Evolutionary conservation across 2,113 vertebrate species (phyloP), one percentile per base, ranked within the genome.

Genomic region (Piprites chloris): DNA sequence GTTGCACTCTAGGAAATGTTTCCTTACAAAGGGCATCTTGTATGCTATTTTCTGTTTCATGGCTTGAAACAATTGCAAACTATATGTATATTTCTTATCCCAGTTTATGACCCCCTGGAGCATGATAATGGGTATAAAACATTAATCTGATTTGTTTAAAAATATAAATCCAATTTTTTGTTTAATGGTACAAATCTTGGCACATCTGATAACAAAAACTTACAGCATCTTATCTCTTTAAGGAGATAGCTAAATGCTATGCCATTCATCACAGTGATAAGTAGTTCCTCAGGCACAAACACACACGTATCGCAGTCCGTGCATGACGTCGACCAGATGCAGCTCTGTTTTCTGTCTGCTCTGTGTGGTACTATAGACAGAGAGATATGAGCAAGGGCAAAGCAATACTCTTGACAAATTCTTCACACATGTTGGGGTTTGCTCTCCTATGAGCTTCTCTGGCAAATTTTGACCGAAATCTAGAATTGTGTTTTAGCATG

Each of bases 271-370:
- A 85, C 20, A 1, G 69, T 87, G 93, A 94, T 93, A 68, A 86
- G 89, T 35, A 46, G 87, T 4, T 95, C 73, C 91, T 95, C 84
- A 78, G 93, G 91, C 91, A 39, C 72, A 80, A 86, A 73, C 17
- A 12, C 0, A 1, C 65, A 50, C 33, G 2, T n/a, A 87, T 55
- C 0, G 1, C 87, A 65, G 61, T 4, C 53, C 0, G 0, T 7
- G 61, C 4, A 1, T 95, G 96, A 96, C 71, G 91, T 4, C 56
- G 9, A 92, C 47, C 96, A 95, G 96, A 93, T 8, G 52, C 69
- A 63, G 84, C 84, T 90, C 95, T 96, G 96, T 21, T 92, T 96
- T 94, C 86, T 95, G 73, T 97, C 96, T 75, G 44, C 53, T 77
- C 58, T 66, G 42, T 0, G 1, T 16, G 56, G 80, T 0, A 2